These are phyloP conservation scores for Oncorhynchus tshawytscha DNA, from an alignment of 2,113 vertebrate species.

Conservation along the genomic window DNA sequence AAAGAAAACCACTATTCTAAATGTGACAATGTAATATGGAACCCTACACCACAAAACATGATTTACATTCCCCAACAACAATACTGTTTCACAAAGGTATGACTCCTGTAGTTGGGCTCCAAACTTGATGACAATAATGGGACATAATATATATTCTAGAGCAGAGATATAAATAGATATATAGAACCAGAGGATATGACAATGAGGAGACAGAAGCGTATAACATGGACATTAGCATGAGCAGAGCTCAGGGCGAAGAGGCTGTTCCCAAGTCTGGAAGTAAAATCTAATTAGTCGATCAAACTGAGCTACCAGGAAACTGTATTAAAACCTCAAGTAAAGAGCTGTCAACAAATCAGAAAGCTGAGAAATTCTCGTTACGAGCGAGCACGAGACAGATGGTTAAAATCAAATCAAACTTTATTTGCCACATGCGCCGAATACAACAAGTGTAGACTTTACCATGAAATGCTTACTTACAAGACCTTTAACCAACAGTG, in stretches of 20 bases:
- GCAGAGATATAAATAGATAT: neutral
- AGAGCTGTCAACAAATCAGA: conserved; percentile 3
- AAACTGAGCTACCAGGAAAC: neutral
- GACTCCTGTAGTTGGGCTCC: neutral
- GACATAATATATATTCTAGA: neutral
- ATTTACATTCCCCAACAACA: neutral
- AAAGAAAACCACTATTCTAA: neutral
- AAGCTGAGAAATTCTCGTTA: neutral
- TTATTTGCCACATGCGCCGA: too few relatives aligned
- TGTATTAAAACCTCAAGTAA: neutral
- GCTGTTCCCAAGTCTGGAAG: conserved; percentile 16
- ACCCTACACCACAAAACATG: neutral
- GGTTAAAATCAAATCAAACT: neutral
- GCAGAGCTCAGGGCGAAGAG: neutral
- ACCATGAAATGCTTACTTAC: too few relatives aligned
- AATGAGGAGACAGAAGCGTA: neutral
- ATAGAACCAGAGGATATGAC: neutral
- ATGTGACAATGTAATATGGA: neutral
- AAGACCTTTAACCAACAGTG: too few relatives aligned
- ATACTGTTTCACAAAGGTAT: neutral
- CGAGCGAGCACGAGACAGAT: neutral
- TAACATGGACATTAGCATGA: neutral
- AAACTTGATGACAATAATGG: neutral
- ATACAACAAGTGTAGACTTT: too few relatives aligned
- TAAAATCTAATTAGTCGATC: conserved; percentile 4